Conservation (phyloP, 2,113 vertebrate species). For the Egretta garzetta region DNA sequence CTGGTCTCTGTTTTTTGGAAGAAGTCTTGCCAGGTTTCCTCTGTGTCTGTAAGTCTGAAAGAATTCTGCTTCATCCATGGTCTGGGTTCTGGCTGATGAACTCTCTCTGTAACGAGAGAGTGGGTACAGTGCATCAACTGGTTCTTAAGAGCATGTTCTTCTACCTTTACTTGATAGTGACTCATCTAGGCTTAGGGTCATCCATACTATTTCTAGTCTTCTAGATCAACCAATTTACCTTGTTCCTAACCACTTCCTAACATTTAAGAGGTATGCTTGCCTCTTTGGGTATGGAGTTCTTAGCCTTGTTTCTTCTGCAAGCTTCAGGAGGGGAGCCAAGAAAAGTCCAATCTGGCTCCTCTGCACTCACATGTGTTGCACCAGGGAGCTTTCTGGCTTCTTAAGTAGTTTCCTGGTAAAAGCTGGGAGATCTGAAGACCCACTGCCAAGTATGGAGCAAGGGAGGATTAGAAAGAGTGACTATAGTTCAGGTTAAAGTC, state of each 20-base stretch:
- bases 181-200: neutral
- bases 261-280: neutral
- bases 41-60: neutral
- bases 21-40: neutral
- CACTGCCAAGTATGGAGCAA: neutral
- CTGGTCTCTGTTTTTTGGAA: neutral
- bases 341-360: neutral
- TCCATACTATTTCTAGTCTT: neutral
- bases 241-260: neutral
- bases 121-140: neutral
- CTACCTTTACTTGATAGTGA: neutral
- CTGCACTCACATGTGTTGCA: neutral
- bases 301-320: neutral
- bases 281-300: neutral
- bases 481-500: neutral
- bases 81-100: neutral
- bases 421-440: neutral
- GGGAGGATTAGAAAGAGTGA: neutral
- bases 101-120: neutral
- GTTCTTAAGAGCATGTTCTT: neutral
- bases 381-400: neutral
- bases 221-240: neutral
- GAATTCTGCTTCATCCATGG: neutral
- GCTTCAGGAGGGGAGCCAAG: neutral
- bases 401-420: neutral